These are phyloP conservation scores for Neopipo cinnamomea DNA, from an alignment of 2,113 vertebrate species.

Conservation along the genomic window DNA sequence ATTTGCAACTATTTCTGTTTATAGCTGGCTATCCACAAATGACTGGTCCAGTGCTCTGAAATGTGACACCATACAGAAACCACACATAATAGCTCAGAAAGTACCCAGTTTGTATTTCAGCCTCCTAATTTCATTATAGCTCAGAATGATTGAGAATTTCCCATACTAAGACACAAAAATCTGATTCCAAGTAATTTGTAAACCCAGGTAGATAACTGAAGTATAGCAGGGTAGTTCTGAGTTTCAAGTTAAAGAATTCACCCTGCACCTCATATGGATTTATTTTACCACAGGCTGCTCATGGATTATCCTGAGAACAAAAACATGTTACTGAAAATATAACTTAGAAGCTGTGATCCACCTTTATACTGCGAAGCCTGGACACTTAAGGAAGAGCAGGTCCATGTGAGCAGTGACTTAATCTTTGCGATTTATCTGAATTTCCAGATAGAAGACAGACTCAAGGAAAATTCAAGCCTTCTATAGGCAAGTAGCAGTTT, in stretches of 20 bases:
- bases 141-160: neutral
- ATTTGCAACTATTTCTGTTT: neutral
- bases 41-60: neutral
- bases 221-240: neutral
- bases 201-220: neutral
- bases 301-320: neutral
- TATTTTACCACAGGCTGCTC: neutral
- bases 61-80: neutral
- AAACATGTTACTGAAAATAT: neutral
- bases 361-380: neutral
- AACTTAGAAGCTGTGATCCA: neutral
- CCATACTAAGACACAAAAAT: neutral
- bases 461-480: neutral
- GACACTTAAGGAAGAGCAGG: neutral
- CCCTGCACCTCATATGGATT: neutral
- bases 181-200: neutral
- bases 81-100: neutral
- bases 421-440: neutral
- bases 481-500: neutral
- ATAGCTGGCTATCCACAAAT: neutral
- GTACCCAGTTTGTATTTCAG: neutral
- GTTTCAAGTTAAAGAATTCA: neutral
- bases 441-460: neutral
- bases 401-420: accelerated
- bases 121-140: neutral